These are phyloP conservation scores for Perca flavescens DNA, from an alignment of 2,113 vertebrate species.

Conservation along the genomic window DNA sequence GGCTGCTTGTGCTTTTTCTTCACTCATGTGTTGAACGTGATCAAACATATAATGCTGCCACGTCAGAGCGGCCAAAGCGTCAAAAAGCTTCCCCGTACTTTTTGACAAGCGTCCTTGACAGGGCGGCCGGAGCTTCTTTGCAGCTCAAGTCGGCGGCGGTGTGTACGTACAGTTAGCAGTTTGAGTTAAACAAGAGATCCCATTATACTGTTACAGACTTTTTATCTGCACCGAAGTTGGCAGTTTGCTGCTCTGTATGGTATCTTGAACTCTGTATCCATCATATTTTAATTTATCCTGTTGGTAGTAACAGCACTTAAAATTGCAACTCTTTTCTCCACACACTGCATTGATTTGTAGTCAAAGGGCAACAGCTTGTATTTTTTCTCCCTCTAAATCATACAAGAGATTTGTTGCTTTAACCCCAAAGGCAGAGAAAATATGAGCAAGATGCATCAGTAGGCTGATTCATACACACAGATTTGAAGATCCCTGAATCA, in stretches of 20 bases:
- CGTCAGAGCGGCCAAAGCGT: no score
- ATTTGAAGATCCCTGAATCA: slow-evolving; percentile 7
- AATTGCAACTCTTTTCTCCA: background rate
- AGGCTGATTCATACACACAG: slow-evolving; percentile 3
- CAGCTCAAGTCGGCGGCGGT: no score
- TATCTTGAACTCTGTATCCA: background rate
- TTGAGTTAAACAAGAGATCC: background rate
- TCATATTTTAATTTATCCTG: background rate
- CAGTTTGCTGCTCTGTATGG: background rate
- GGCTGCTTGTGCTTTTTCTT: no score
- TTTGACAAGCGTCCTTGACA: no score
- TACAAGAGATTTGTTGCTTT: background rate
- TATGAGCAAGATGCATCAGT: slow-evolving; percentile 13
- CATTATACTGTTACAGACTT: background rate
- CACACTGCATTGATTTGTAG: background rate
- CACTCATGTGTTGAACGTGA: no score
- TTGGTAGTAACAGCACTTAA: background rate
- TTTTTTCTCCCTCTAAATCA: background rate
- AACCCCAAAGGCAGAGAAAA: background rate
- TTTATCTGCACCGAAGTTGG: background rate
- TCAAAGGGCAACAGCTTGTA: slow-evolving; percentile 9
- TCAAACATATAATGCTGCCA: no score
- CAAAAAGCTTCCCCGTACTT: no score
- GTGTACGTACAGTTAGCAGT: background rate
- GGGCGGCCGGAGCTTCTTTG: no score